phyloP scores from a whole-genome alignment of 2,797 vertebrate species.

The Pelochelys cantorii region DNA sequence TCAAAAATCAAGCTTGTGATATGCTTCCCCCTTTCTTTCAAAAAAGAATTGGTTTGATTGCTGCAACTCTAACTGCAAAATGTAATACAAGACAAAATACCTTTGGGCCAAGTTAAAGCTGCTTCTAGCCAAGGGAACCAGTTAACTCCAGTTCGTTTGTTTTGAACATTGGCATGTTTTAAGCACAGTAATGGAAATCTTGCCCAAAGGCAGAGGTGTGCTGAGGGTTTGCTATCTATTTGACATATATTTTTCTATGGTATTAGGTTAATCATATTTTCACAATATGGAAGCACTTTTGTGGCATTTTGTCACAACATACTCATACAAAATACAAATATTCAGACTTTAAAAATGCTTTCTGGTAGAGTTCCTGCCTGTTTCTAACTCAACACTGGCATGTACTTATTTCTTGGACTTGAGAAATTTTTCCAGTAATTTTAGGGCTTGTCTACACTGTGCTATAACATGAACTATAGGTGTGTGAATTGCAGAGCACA shows the following conservation, averaged over 20 bases:
- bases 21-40: background rate
- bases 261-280: slow-evolving; percentile 46
- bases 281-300: slow-evolving; percentile 20
- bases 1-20: slow-evolving; percentile 32
- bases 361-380: background rate
- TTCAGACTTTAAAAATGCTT: background rate
- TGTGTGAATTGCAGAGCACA: background rate
- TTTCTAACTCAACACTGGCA: background rate
- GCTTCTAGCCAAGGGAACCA: background rate
- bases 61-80: background rate
- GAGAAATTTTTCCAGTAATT: background rate
- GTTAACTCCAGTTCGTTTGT: background rate
- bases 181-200: background rate
- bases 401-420: background rate
- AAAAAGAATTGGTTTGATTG: background rate
- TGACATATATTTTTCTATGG: slow-evolving; percentile 44
- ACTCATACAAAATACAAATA: background rate
- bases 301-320: background rate
- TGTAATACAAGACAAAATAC: background rate
- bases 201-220: background rate
- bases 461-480: background rate
- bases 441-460: background rate
- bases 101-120: background rate
- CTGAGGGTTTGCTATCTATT: background rate
- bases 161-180: background rate